Evolutionary conservation across 2,888 invertebrate genomes (phyloP), one percentile per base, ranked within the genome.

Genomic region (Macrostomum cliftonense): DNA sequence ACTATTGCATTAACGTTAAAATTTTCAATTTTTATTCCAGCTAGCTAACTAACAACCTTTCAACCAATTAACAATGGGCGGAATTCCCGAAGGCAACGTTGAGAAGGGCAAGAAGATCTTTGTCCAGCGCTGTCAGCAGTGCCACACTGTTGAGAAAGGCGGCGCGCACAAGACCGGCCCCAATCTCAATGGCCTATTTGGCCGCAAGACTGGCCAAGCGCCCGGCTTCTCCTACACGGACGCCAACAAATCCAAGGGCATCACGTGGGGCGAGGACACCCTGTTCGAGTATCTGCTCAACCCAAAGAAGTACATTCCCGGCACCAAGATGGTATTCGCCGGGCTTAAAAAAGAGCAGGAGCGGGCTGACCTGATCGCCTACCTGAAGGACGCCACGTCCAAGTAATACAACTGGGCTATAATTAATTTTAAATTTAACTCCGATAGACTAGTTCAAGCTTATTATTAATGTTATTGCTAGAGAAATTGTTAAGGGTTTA

Each of bases 311-410:
- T 99, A 87, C 75, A 97, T 95, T 76, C 93, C 93, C 52, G 95
- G 95, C 59, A 97, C 95, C 56, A 97, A 97, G 73, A 97, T 97
- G 95, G 82, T 97, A 68, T 97, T 97, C 63, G 93, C 93, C 57
- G 93, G 93, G 55, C 73, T 95, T 64, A 95, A 95, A 76, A 95
- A 95, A 72, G 79, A 83, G 39, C 78, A 82, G 52, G 95, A 97
- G 60, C 79, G 95, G 55, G 85, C 77, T 13, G 88, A 97, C 73
- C 78, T 97, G 50, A 93, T 95, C 62, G 86, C 91, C 37, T 95
- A 91, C 72, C 74, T 93, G 61, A 81, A 85, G 73, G 71, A 77
- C 49, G 74, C 85, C 28, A 28, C n/a, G n/a, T n/a, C 28, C 28
- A 28, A 28, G 28, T 28, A 28, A 28, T 4, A 7, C 28, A 9